phyloP scores from a whole-genome alignment of 2,113 vertebrate species.

The Myanophis thanlyinensis region DNA sequence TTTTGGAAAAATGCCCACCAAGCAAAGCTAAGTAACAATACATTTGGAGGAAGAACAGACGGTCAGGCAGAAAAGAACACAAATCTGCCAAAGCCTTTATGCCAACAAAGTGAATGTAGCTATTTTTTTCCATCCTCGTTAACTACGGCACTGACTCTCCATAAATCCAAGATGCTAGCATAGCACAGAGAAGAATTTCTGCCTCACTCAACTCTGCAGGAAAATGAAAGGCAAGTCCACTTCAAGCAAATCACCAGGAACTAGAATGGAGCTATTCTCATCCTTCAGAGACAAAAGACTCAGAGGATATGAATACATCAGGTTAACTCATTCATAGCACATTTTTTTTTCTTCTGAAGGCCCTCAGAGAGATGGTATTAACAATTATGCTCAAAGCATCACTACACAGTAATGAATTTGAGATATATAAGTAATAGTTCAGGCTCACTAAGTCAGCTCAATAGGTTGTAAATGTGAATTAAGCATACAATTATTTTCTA shows the following conservation, averaged over 20 bases:
- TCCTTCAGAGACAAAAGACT: slow-evolving; percentile 4
- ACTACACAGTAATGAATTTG: slow-evolving; percentile 23
- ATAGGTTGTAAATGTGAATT: slow-evolving; percentile 38
- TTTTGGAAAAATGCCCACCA: slow-evolving; percentile 7
- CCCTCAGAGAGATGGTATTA: slow-evolving; percentile 20
- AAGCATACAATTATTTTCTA: neutral
- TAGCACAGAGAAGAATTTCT: neutral
- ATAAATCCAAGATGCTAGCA: neutral
- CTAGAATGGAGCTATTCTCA: neutral
- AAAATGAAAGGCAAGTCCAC: neutral
- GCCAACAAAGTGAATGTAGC: neutral
- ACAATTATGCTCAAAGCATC: slow-evolving; percentile 26
- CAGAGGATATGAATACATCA: neutral
- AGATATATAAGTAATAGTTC: slow-evolving; percentile 42
- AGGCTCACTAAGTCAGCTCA: slow-evolving; percentile 57
- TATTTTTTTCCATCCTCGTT: neutral
- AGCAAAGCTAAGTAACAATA: slow-evolving; percentile 24
- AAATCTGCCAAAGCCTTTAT: slow-evolving; percentile 12
- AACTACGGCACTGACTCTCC: neutral
- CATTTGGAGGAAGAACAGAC: slow-evolving; percentile 22
- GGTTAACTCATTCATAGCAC: slow-evolving; percentile 12
- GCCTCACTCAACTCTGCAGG: neutral
- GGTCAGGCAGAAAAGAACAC: neutral
- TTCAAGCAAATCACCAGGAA: slow-evolving; percentile 9
- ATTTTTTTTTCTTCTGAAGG: slow-evolving; percentile 7